A percentile compares a stretch with the other conserved stretches of the same genome.
Evolutionary conservation across 2,888 invertebrate genomes (phyloP).

Genomic region (Aphodius sticticus): DNA sequence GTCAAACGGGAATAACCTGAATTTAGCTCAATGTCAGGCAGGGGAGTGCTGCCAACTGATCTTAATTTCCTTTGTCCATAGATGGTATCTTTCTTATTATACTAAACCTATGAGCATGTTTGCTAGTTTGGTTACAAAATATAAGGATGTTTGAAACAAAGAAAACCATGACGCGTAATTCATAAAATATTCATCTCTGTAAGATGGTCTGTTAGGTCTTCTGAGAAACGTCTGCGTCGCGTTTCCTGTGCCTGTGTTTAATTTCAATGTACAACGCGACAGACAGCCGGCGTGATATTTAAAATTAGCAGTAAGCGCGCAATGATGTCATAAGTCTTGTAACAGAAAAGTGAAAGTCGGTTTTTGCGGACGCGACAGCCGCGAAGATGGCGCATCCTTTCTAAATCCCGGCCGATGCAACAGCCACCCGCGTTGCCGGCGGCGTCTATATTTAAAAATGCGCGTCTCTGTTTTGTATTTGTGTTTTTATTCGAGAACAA

Average conservation of each 20-base stretch:
- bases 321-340: conserved; percentile 4
- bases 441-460: background rate
- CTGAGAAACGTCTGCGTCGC: background rate
- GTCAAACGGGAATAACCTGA: too few relatives aligned
- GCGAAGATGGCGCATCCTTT: background rate
- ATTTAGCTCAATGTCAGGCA: too few relatives aligned
- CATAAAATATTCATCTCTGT: background rate
- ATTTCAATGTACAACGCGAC: background rate
- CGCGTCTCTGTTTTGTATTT: background rate
- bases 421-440: background rate
- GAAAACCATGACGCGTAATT: background rate
- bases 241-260: background rate
- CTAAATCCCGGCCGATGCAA: background rate
- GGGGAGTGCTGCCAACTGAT: too few relatives aligned
- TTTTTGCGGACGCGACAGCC: background rate
- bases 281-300: background rate
- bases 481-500: background rate
- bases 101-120: too few relatives aligned
- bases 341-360: conserved; percentile 4
- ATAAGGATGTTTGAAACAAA: background rate
- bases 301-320: background rate
- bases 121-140: too few relatives aligned
- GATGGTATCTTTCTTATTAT: too few relatives aligned
- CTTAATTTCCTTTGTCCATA: too few relatives aligned
- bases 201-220: background rate